phyloP scores from a whole-genome alignment of 2,113 vertebrate genomes.

The Xenotilapia caudafasciata region DNA sequence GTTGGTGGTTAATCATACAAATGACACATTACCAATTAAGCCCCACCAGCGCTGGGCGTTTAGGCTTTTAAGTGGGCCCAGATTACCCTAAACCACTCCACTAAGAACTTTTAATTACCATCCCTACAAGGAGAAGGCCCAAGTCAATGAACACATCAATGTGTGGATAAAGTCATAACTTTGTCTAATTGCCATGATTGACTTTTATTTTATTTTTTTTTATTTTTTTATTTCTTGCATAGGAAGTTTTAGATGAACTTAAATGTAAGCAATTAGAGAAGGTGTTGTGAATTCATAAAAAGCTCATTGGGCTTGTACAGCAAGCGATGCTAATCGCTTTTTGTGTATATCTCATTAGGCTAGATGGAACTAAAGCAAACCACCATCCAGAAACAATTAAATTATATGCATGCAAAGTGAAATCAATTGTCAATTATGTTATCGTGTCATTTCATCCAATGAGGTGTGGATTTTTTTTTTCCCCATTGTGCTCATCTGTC shows the following conservation, averaged over 20 bases:
- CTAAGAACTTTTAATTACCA: conserved; percentile 58
- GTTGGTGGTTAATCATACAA: conserved; percentile 62
- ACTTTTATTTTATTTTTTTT: neutral
- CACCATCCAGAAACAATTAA: conserved; percentile 54
- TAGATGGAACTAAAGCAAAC: conserved; percentile 52
- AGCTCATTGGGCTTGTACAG: conserved; percentile 2
- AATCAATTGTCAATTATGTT: conserved; percentile 61
- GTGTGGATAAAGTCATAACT: conserved; percentile 43
- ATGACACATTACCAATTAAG: conserved; percentile 58
- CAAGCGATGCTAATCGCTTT: conserved; percentile 39
- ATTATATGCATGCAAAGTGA: conserved; percentile 53
- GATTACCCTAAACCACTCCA: conserved; percentile 45
- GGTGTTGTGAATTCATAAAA: conserved; percentile 10
- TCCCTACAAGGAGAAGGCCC: conserved; percentile 13
- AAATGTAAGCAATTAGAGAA: neutral
- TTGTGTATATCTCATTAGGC: conserved; percentile 52
- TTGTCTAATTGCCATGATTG: conserved; percentile 26
- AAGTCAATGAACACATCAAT: conserved; percentile 45
- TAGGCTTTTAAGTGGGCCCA: conserved; percentile 54
- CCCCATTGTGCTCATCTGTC: conserved; percentile 5
- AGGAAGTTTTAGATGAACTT: neutral
- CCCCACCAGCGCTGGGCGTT: conserved; percentile 17
- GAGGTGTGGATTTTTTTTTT: neutral
- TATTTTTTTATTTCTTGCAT: neutral
- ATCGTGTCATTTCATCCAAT: conserved; percentile 47